phyloP scores from a whole-genome alignment of 2,888 invertebrate genomes.

The Liodrosophila aerea region DNA sequence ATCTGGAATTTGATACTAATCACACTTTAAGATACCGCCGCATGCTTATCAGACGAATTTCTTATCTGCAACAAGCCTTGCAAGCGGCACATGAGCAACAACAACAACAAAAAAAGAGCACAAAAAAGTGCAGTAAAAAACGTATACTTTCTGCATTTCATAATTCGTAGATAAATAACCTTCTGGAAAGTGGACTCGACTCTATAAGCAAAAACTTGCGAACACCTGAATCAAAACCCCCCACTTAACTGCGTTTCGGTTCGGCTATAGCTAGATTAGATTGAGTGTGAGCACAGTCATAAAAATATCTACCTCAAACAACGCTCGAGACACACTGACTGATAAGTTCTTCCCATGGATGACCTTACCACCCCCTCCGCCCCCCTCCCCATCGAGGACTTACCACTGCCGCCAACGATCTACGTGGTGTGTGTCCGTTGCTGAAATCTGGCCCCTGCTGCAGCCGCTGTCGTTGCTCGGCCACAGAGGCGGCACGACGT shows the following conservation, averaged over 20 bases:
- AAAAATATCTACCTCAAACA: too few relatives aligned
- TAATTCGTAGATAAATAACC: background rate
- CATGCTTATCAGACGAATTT: conserved; percentile 38
- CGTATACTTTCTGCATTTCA: conserved; percentile 7
- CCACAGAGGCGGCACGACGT: conserved; percentile 80
- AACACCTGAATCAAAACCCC: too few relatives aligned
- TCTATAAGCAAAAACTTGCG: too few relatives aligned
- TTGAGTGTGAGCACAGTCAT: conserved; percentile 41
- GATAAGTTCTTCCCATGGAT: too few relatives aligned
- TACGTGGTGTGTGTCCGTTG: conserved; percentile 78
- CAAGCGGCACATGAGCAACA: too few relatives aligned
- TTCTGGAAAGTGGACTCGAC: background rate
- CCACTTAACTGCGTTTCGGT: conserved; percentile 27
- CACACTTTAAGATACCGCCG: conserved; percentile 17
- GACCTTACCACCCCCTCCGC: too few relatives aligned
- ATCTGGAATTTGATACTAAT: conserved; percentile 40
- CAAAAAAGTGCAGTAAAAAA: background rate
- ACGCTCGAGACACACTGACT: too few relatives aligned
- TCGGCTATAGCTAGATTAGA: conserved; percentile 49
- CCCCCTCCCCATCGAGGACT: too few relatives aligned
- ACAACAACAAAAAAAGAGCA: too few relatives aligned
- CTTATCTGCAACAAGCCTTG: conserved; percentile 27
- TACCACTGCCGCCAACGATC: conserved; percentile 80
- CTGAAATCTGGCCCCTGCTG: conserved; percentile 68
- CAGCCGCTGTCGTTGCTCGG: conserved; percentile 74